Percentiles rank a stretch among this genome's conserved stretches.
Conservation (phyloP, 2,888 invertebrate species). For the Athripsodes cinereus region DNA sequence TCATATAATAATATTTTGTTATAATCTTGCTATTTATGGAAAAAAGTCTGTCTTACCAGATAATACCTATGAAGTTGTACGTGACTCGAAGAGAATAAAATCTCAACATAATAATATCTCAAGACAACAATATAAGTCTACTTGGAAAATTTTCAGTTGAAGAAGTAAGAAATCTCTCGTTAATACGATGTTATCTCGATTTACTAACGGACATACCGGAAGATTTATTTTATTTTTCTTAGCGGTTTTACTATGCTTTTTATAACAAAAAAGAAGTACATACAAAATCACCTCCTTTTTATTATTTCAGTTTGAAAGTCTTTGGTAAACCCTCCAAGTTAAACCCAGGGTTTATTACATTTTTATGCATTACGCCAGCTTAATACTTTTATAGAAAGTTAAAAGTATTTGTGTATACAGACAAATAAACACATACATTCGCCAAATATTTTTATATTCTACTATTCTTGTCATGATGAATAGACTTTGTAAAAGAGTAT, state of each 20-base stretch:
- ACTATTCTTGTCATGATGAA: too few relatives aligned
- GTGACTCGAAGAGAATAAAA: too few relatives aligned
- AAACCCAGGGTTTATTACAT: constrained; percentile 3
- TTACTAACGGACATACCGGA: constrained; percentile 19
- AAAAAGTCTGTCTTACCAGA: too few relatives aligned
- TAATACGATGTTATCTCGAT: constrained; percentile 23
- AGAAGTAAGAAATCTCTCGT: neutral
- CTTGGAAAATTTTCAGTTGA: neutral
- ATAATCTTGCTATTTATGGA: too few relatives aligned
- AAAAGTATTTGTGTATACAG: neutral
- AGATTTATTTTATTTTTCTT: constrained; percentile 17
- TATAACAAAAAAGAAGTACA: neutral
- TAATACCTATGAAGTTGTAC: too few relatives aligned
- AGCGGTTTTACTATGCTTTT: constrained; percentile 3
- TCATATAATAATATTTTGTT: too few relatives aligned
- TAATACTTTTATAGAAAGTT: neutral
- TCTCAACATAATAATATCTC: neutral
- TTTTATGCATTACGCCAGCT: constrained; percentile 3
- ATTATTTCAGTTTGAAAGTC: neutral
- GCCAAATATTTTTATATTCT: too few relatives aligned
- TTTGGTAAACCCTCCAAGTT: neutral
- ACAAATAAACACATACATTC: too few relatives aligned
- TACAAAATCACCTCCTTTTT: neutral
- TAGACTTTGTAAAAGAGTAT: too few relatives aligned
- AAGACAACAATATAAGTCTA: neutral